Evolutionary conservation across 35 echinoderm and acorn worm genomes (phyloP).

Genomic region (Holothuria glaberrima): DNA sequence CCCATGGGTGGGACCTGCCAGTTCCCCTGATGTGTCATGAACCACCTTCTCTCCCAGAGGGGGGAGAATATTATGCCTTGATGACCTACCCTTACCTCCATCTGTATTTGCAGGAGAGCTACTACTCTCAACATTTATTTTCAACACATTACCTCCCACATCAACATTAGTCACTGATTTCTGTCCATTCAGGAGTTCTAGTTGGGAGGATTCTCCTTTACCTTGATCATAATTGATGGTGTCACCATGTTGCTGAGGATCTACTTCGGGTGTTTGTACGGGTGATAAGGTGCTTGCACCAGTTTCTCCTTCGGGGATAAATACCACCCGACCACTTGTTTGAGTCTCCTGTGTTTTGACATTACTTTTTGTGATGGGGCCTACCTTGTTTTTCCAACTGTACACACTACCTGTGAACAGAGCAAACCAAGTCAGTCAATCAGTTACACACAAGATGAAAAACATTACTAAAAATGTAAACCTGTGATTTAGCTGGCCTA

Average conservation of each 20-base stretch:
- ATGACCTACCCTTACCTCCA: background rate
- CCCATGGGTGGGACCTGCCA: background rate
- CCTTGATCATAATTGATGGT: background rate
- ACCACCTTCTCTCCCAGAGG: background rate
- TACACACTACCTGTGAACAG: constrained; percentile 7
- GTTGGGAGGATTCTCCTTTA: background rate
- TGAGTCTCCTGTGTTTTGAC: constrained; percentile 28
- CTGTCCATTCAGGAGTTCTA: background rate
- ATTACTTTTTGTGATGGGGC: constrained; percentile 8
- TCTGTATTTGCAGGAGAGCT: background rate
- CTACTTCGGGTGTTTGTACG: background rate
- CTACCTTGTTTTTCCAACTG: constrained; percentile 45
- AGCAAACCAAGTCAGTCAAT: background rate
- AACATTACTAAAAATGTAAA: too few relatives aligned
- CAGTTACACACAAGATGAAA: too few relatives aligned
- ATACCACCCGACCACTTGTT: background rate
- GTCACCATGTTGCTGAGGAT: background rate
- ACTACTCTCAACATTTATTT: constrained; percentile 32
- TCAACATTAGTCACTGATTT: constrained; percentile 1
- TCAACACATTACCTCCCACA: background rate
- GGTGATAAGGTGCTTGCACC: background rate
- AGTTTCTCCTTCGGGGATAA: background rate
- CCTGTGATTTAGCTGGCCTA: too few relatives aligned
- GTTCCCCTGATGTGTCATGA: background rate
- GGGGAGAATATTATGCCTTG: constrained; percentile 36